Evolutionary conservation across 64 coral and sea anemone species (phyloP).

Genomic region (Hydrozoanthus tunicans): DNA sequence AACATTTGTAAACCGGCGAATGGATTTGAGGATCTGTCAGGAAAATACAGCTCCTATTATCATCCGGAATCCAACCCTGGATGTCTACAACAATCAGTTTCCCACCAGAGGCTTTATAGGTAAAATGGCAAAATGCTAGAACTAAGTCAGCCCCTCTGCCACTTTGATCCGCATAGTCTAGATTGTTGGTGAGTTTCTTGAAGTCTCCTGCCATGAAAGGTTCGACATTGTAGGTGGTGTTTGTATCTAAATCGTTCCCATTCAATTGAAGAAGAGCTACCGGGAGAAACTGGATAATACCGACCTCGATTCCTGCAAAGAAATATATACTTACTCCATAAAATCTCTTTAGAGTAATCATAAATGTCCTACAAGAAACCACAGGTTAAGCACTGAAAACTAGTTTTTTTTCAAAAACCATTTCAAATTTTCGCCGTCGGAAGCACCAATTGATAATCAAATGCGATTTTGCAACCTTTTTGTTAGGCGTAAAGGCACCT

Average conservation of each 20-base stretch:
- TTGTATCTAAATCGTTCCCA: conserved; percentile 24
- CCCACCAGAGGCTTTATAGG: conserved; percentile 74
- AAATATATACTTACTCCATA: neutral
- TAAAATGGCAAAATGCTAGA: conserved; percentile 88
- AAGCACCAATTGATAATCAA: too few species aligned
- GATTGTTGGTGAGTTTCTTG: conserved; percentile 92
- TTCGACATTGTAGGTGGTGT: conserved; percentile 82
- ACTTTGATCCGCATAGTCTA: conserved; percentile 54
- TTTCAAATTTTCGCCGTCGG: too few species aligned
- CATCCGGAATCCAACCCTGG: conserved; percentile 83
- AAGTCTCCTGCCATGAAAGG: conserved; percentile 97
- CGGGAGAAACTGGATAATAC: conserved; percentile 91
- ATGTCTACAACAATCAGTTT: conserved; percentile 85
- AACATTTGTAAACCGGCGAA: conserved; percentile 74
- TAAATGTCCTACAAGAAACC: too few species aligned
- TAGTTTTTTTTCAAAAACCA: too few species aligned
- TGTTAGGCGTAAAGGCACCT: too few species aligned
- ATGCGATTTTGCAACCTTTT: too few species aligned
- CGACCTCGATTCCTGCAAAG: conserved; percentile 64
- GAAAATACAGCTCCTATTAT: conserved; percentile 77
- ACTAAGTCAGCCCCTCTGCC: conserved; percentile 68
- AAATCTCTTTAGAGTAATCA: too few species aligned
- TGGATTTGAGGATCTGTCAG: conserved; percentile 99
- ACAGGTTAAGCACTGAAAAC: too few species aligned
- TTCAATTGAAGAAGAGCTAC: conserved; percentile 81